Evolutionary conservation across 2,888 invertebrate genomes (phyloP).

Genomic region (Abrostola triplasia): DNA sequence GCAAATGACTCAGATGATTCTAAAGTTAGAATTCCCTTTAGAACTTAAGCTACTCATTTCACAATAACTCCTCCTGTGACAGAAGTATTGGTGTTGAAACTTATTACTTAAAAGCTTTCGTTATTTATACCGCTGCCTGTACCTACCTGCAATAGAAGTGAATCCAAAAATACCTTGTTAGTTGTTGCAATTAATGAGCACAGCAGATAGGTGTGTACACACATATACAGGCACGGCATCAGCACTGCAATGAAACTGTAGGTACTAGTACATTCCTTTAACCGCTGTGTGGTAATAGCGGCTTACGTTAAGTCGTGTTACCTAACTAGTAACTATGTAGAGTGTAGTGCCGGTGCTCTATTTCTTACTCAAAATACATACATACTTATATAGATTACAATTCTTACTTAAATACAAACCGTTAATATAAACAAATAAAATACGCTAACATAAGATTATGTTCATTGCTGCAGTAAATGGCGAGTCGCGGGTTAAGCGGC

Average conservation of each 20-base stretch:
- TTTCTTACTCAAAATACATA: conserved; percentile 30
- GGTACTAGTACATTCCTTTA: conserved; percentile 73
- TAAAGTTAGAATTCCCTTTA: conserved; percentile 41
- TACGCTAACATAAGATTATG: conserved; percentile 3
- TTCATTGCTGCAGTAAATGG: conserved; percentile 73
- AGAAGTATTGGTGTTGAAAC: too few species aligned
- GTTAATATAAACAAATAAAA: not conserved
- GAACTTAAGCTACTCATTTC: conserved; percentile 8
- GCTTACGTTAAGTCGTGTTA: conserved; percentile 81
- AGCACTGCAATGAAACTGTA: conserved; percentile 72
- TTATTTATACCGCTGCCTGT: conserved; percentile 13
- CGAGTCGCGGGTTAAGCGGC: conserved; percentile 88
- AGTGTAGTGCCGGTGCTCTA: conserved; percentile 29
- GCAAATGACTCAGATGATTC: conserved; percentile 53
- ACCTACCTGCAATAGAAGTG: conserved; percentile 17
- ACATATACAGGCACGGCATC: conserved; percentile 29
- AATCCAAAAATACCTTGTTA: conserved; percentile 34
- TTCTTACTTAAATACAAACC: conserved; percentile 10
- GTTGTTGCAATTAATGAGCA: conserved; percentile 57
- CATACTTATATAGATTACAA: conserved; percentile 5
- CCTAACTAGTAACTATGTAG: conserved; percentile 72
- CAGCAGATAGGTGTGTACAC: conserved; percentile 59
- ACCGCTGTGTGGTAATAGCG: conserved; percentile 79
- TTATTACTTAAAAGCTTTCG: conserved; percentile 17
- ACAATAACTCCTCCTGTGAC: not conserved